Conservation (phyloP, 2,113 vertebrate genomes). For the Oostethus manadensis region DNA sequence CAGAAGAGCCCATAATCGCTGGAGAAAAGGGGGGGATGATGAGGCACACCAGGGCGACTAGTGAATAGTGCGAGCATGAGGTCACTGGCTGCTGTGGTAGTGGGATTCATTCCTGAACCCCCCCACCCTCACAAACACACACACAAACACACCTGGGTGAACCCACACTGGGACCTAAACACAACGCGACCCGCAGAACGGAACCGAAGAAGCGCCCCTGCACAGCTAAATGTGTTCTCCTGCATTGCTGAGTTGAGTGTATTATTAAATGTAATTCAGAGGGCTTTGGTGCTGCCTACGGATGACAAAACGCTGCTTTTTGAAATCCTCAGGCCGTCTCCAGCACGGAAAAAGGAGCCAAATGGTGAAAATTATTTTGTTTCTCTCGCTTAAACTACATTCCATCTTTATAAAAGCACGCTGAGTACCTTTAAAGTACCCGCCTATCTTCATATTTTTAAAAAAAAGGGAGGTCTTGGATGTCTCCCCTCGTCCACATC, state of each 20-base stretch:
- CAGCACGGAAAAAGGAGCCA: slow-evolving; percentile 22
- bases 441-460: background rate
- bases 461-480: slow-evolving; percentile 17
- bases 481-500: slow-evolving; percentile 13
- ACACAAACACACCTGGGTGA: slow-evolving; percentile 36
- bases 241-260: slow-evolving; percentile 6
- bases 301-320: slow-evolving; percentile 34
- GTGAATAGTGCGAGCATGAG: slow-evolving; percentile 57
- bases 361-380: slow-evolving; percentile 8
- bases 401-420: background rate
- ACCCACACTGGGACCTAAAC: slow-evolving; percentile 26
- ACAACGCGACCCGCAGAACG: slow-evolving; percentile 38
- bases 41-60: slow-evolving; percentile 26
- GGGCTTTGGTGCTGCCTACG: slow-evolving; percentile 8
- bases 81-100: slow-evolving; percentile 59
- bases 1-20: slow-evolving; percentile 53
- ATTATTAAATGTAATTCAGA: slow-evolving; percentile 35
- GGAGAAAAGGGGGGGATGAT: slow-evolving; percentile 36
- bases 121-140: slow-evolving; percentile 19
- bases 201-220: background rate
- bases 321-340: slow-evolving; percentile 4
- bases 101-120: slow-evolving; percentile 44
- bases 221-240: slow-evolving; percentile 18
- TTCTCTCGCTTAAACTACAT: slow-evolving; percentile 1
- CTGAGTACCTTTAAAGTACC: background rate